Evolutionary conservation across 1,140 invertebrate species (phyloP).

Genomic region (Lerema accius): DNA sequence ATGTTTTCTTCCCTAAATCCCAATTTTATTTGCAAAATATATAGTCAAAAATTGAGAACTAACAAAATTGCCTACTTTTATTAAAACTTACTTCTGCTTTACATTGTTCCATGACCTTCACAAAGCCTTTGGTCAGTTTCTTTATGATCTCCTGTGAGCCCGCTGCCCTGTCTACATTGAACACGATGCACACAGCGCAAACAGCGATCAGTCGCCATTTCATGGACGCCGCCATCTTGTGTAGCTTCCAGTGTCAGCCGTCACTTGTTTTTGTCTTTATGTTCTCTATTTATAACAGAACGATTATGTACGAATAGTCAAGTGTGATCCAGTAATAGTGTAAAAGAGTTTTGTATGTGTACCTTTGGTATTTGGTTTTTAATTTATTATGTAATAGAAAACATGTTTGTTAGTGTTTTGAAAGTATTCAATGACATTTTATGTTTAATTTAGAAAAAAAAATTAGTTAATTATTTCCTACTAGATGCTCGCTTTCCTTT

Average conservation of each 20-base stretch:
- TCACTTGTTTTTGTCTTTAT: not conserved
- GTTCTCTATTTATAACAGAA: slow-evolving; percentile 13
- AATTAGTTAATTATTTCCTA: too few species aligned
- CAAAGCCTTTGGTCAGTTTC: slow-evolving; percentile 57
- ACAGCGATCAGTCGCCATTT: slow-evolving; percentile 44
- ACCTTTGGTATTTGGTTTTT: too few species aligned
- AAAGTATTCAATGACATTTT: too few species aligned
- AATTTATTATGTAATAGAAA: too few species aligned
- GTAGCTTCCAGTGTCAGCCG: not conserved
- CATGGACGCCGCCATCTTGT: slow-evolving; percentile 47
- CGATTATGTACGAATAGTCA: not conserved
- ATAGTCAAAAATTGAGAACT: too few species aligned
- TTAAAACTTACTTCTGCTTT: slow-evolving; percentile 56
- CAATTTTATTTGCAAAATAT: too few species aligned
- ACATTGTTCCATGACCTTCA: slow-evolving; percentile 53
- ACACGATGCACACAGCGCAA: slow-evolving; percentile 17
- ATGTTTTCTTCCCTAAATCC: too few species aligned
- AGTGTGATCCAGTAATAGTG: not conserved
- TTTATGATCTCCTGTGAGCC: slow-evolving; percentile 59
- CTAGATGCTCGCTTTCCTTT: too few species aligned
- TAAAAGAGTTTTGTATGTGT: not conserved
- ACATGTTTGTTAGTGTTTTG: too few species aligned
- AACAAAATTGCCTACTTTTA: too few species aligned
- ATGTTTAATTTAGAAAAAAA: too few species aligned
- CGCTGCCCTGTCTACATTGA: slow-evolving; percentile 21